Base-by-base conservation (phyloP, 35 echinoderm and acorn worm genomes). In the Stichopus chloronotus region DNA sequence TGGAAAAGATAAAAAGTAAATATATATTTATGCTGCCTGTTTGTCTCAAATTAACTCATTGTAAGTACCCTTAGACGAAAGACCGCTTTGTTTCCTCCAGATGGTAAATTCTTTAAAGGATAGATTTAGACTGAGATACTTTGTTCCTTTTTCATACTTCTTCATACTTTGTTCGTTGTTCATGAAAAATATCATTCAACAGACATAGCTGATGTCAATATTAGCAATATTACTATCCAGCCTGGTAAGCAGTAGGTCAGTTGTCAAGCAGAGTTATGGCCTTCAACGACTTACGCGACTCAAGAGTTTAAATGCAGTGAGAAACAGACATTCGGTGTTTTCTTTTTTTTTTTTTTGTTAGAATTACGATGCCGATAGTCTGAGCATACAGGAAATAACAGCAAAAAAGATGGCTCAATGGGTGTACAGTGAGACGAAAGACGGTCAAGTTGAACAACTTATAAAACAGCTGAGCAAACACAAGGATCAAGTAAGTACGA, bases 321-420 rank as follows among this genome's bases (percentile, higher is more conserved):
- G 11, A 71, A 1, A 0, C 65, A 11, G 1, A 4, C 65, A 11
- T n/a, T 71, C 65, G 65, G 11, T 11, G 11, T 13, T 13, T 71
- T n/a, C n/a, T n/a, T 13, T 71, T 13, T 11, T 4, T n/a, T 65
- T 65, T 65, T 24, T 10, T 81, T 12, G 4, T 52, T 43, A 81
- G 78, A 81, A 81, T 81, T 81, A 81, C 25, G 78, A 81, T 43
- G 14, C 14, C 6, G 78, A 81, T 25, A 81, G 78, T 12, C 25
- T 52, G 13, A 81, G 24, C 14, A 81, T 81, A 25, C 24, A 81
- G 43, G 78, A 81, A 25, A 81, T 81, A 0, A 52, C 78, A 9
- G 78, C 78, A 25, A 81, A 52, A 12, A 81, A 52, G 10, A 53
- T 81, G 24, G 78, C 78, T 6, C 78, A 81, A 81, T 14, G 21